These are phyloP conservation scores for Neosalanx taihuensis DNA, from an alignment of 2,797 vertebrate genomes.

Conservation along the genomic window DNA sequence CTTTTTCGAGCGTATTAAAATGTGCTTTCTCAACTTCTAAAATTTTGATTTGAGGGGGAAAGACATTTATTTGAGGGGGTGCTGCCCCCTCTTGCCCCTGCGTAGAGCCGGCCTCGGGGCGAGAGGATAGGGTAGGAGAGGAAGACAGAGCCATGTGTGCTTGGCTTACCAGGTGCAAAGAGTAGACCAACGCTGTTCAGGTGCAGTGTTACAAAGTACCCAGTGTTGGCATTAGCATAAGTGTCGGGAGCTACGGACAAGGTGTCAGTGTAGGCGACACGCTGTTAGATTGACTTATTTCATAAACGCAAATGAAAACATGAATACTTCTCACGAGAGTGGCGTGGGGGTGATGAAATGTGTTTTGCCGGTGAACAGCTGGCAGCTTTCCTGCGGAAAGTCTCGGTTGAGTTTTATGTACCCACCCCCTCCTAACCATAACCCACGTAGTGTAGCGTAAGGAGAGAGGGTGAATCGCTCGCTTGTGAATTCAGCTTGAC, in stretches of 20 bases:
- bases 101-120: neutral
- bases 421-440: neutral
- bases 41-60: too few species aligned
- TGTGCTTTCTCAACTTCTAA: too few species aligned
- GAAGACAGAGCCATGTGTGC: neutral
- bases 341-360: constrained; percentile 24
- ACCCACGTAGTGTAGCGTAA: neutral
- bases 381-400: constrained; percentile 4
- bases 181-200: constrained; percentile 33
- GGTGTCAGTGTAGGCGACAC: constrained; percentile 13
- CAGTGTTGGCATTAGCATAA: constrained; percentile 41
- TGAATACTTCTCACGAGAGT: constrained; percentile 21
- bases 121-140: neutral
- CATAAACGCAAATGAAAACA: constrained; percentile 30
- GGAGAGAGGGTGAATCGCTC: neutral
- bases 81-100: too few species aligned
- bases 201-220: constrained; percentile 29
- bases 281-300: constrained; percentile 12
- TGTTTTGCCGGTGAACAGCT: constrained; percentile 25
- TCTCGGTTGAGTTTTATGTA: constrained; percentile 9
- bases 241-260: constrained; percentile 14
- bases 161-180: constrained; percentile 23
- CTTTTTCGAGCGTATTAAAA: too few species aligned
- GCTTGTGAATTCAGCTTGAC: constrained; percentile 12
- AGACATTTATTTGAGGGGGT: too few species aligned